Evolutionary conservation across 2,113 vertebrate genomes (phyloP), one percentile per base, ranked within the genome.

Genomic region (Silurus asotus): DNA sequence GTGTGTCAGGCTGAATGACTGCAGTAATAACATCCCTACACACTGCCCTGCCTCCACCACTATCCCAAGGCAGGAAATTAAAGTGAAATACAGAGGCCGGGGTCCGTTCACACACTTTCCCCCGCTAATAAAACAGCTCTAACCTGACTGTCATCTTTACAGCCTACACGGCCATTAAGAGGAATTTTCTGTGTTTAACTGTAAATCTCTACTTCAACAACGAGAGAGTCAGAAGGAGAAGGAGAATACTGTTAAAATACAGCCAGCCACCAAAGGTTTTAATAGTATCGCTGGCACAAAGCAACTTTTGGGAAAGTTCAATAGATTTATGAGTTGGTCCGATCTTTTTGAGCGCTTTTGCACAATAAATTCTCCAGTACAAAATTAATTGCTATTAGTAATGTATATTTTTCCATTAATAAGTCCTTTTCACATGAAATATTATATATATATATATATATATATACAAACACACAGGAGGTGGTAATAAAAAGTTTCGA

Each of bases 121-220:
- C 58, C 45, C 82, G 74, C 85, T 77, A 87, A 88, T 90, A 90
- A 91, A 92, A 64, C 45, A 80, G 67, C 61, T 70, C 80, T 84
- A 87, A 87, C 82, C 70, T 84, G 82, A 90, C 84, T 88, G 90
- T 89, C 90, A 85, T 89, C 82, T 90, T 91, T 90, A 91, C 84
- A 76, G 72, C 89, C 89, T 80, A 87, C 87, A 89, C 56, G 58
- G 82, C 88, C 78, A 82, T 88, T 89, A 88, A 83, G 81, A 69
- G 74, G 84, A 87, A 62, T 90, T 88, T 89, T 91, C 84, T 81
- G 61, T 89, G 81, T 88, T 81, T 56, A 48, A 8, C 74, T 28
- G 81, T 90, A 88, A 89, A 92, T 90, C 90, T 84, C 49, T 56
- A 78, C 79, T 84, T 70, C 87, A 88, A 74, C 76, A 85, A 85